Conservation (phyloP, 2,797 vertebrate genomes). For the Paramormyrops hopkinsi region DNA sequence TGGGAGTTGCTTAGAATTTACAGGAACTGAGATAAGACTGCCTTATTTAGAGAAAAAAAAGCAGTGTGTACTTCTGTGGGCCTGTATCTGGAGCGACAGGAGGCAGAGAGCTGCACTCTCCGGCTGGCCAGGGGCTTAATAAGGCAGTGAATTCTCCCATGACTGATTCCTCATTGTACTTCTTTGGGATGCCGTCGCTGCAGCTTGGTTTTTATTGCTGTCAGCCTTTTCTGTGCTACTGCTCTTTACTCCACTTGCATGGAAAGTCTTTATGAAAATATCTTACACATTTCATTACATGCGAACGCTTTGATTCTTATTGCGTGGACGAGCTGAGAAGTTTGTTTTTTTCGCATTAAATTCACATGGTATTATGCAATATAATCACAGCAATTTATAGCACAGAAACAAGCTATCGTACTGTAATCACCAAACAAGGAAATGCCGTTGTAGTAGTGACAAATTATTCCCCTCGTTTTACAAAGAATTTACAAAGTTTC, state of each 20-base stretch:
- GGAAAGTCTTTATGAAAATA: not conserved
- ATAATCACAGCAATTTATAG: not conserved
- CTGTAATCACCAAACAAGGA: not conserved
- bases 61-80: conserved; percentile 27
- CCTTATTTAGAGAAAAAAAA: conserved; percentile 67
- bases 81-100: conserved; percentile 26
- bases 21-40: conserved; percentile 69
- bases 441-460: not conserved
- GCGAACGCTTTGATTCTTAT: not conserved
- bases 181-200: not conserved
- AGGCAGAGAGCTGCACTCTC: conserved; percentile 3
- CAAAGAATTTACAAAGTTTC: not conserved
- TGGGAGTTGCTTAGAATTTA: conserved; percentile 61
- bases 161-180: not conserved
- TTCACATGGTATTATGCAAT: not conserved
- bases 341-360: not conserved
- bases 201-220: not conserved
- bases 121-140: conserved; percentile 23
- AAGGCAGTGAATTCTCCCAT: conserved; percentile 21
- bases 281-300: not conserved
- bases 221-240: not conserved
- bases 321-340: not conserved
- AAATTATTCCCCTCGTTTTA: not conserved
- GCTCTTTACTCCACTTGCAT: not conserved
- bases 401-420: not conserved